phyloP scores from a whole-genome alignment of 1,140 invertebrate species.

The Trissolcus basalis region DNA sequence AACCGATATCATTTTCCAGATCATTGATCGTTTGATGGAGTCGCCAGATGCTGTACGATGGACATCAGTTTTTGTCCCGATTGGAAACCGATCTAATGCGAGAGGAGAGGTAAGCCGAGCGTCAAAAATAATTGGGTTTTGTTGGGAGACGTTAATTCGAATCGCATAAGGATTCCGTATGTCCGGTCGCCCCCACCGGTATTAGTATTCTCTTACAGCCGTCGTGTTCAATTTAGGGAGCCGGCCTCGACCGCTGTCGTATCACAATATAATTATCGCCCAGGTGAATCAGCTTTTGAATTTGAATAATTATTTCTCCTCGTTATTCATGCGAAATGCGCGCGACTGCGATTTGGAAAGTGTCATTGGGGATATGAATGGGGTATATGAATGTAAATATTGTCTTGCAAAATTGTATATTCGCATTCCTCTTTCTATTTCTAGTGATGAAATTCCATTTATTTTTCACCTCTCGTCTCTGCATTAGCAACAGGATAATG shows the following conservation, averaged over 20 bases:
- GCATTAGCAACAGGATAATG: too few species aligned
- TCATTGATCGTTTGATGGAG: too few species aligned
- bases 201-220: conserved; percentile 49
- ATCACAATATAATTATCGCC: conserved; percentile 38
- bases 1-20: too few species aligned
- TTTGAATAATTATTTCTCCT: conserved; percentile 17
- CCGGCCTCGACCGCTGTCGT: conserved; percentile 20
- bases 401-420: not conserved
- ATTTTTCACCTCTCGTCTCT: too few species aligned
- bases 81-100: conserved; percentile 3
- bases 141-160: conserved; percentile 11
- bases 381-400: too few species aligned
- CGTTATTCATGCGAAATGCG: conserved; percentile 17
- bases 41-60: conserved; percentile 1
- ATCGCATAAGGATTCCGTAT: conserved; percentile 46
- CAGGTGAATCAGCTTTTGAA: conserved; percentile 38
- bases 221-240: conserved; percentile 48
- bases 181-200: conserved; percentile 7
- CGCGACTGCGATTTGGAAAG: conserved; percentile 3
- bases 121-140: conserved; percentile 34
- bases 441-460: too few species aligned
- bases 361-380: conserved; percentile 3
- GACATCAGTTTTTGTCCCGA: not conserved
- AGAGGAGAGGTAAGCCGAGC: not conserved
- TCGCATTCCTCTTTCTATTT: too few species aligned